These are phyloP conservation scores for Eilema griseolum DNA, from an alignment of 2,888 invertebrate genomes.

Conservation along the genomic window DNA sequence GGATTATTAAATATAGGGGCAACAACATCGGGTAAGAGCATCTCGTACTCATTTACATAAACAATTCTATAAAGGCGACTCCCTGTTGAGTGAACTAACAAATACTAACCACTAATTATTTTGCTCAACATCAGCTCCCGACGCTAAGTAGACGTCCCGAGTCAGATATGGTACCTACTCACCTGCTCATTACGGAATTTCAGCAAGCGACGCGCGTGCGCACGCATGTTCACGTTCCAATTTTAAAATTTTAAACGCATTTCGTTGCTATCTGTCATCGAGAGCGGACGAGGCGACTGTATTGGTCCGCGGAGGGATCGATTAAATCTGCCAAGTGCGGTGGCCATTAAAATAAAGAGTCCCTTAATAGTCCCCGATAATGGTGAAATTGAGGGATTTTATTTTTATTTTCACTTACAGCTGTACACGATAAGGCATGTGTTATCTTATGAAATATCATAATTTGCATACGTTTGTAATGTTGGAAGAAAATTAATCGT, in stretches of 20 bases:
- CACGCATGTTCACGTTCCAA: conserved; percentile 67
- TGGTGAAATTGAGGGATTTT: conserved; percentile 62
- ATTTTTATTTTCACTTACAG: conserved; percentile 57
- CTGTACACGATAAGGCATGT: conserved; percentile 54
- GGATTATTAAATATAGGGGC: conserved; percentile 36
- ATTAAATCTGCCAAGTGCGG: conserved; percentile 78
- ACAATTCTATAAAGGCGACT: conserved; percentile 45
- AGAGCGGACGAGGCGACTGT: conserved; percentile 67
- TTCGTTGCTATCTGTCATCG: conserved; percentile 83
- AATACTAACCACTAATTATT: conserved; percentile 72
- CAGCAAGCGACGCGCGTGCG: conserved; percentile 66
- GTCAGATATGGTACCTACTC: conserved; percentile 69
- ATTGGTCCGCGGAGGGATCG: conserved; percentile 61
- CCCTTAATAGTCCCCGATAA: conserved; percentile 74
- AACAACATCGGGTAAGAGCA: conserved; percentile 42
- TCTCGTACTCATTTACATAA: conserved; percentile 50
- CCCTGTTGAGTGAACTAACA: conserved; percentile 54
- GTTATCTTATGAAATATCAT: conserved; percentile 54
- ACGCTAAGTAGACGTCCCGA: conserved; percentile 75
- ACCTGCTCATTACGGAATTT: conserved; percentile 80
- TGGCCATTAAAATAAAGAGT: conserved; percentile 78
- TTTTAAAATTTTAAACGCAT: conserved; percentile 77
- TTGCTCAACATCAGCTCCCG: conserved; percentile 59
- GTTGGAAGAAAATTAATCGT: conserved; percentile 51
- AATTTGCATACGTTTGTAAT: conserved; percentile 55